These are phyloP conservation scores for Eubasilissa regina DNA, from an alignment of 1,140 invertebrate species.

Conservation along the genomic window DNA sequence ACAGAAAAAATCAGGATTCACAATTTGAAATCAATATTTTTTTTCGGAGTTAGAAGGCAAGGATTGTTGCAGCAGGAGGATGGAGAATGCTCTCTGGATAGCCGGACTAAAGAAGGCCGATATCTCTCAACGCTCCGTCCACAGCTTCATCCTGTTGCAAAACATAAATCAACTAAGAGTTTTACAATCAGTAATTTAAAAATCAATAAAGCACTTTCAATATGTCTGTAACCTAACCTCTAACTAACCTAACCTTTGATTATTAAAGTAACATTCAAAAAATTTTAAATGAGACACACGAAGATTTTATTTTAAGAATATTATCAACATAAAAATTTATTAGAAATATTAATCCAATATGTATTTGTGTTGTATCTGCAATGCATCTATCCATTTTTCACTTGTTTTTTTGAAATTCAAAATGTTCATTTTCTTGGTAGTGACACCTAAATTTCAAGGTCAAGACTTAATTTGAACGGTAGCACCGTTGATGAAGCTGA, in stretches of 20 bases:
- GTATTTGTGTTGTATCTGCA: too few species aligned
- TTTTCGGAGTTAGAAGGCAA: conserved; percentile 1
- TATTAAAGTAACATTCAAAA: background rate
- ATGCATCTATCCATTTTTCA: too few species aligned
- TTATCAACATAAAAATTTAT: too few species aligned
- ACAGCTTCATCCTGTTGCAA: conserved; percentile 83
- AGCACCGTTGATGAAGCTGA: too few species aligned
- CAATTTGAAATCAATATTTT: background rate
- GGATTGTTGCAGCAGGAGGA: background rate
- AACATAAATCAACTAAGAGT: conserved; percentile 37
- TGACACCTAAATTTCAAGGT: too few species aligned
- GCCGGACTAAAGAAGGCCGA: conserved; percentile 82
- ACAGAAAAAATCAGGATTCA: too few species aligned
- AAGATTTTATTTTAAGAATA: background rate
- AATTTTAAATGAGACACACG: background rate
- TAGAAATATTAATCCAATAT: too few species aligned
- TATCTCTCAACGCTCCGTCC: conserved; percentile 86
- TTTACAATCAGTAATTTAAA: background rate
- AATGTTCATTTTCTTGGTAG: too few species aligned
- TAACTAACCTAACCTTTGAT: background rate
- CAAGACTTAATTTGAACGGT: too few species aligned
- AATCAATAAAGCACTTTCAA: background rate
- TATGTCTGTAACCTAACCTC: too few species aligned
- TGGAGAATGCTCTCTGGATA: background rate
- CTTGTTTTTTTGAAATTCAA: too few species aligned